Conservation (phyloP, 2,888 invertebrate species). For the Idaea biselata region DNA sequence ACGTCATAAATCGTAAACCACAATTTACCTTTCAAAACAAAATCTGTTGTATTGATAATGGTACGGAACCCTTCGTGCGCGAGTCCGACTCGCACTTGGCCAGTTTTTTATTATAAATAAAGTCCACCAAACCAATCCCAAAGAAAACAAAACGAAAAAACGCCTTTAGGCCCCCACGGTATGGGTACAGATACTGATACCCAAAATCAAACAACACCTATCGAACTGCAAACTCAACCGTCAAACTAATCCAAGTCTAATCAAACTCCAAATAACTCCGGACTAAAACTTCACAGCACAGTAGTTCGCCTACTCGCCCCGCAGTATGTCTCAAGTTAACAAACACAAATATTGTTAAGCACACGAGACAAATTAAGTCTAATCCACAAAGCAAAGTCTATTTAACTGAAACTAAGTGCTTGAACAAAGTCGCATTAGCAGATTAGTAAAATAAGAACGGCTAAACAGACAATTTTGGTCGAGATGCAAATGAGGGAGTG, state of each 20-base stretch:
- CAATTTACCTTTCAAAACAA: too few species aligned
- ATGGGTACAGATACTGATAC: too few species aligned
- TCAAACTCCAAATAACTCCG: not conserved
- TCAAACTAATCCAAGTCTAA: not conserved
- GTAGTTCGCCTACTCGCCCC: slow-evolving; percentile 19
- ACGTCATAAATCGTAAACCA: too few species aligned
- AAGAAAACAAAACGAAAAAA: too few species aligned
- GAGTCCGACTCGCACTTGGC: too few species aligned
- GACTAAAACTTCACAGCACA: slow-evolving; percentile 3
- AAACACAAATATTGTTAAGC: slow-evolving; percentile 74
- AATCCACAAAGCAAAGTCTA: slow-evolving; percentile 74
- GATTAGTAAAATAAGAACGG: slow-evolving; percentile 34
- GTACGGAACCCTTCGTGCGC: too few species aligned
- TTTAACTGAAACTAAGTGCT: slow-evolving; percentile 76
- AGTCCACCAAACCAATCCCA: too few species aligned
- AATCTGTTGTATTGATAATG: too few species aligned
- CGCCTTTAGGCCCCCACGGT: too few species aligned
- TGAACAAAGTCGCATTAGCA: slow-evolving; percentile 68
- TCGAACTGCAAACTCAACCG: not conserved
- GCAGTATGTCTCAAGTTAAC: slow-evolving; percentile 64
- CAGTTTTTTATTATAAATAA: too few species aligned
- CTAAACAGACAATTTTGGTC: not conserved
- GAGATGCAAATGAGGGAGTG: not conserved
- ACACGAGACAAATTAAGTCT: slow-evolving; percentile 76
- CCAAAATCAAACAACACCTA: not conserved